Evolutionary conservation across 2,888 invertebrate species (phyloP).

Genomic region (Sicus ferrugineus): DNA sequence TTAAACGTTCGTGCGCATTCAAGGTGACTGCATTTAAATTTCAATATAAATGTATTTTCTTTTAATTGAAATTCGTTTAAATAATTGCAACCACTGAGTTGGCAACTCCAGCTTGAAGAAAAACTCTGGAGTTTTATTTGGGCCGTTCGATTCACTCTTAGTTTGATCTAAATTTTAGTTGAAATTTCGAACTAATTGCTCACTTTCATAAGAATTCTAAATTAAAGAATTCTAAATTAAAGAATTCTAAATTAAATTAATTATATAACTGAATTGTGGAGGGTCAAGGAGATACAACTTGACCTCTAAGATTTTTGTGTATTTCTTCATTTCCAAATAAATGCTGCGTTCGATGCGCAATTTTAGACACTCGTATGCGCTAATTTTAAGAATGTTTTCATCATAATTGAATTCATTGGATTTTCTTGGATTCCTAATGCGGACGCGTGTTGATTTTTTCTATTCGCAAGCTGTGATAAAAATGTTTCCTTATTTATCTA

Average conservation of each 20-base stretch:
- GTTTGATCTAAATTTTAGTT: too few relatives aligned
- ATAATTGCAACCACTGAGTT: neutral
- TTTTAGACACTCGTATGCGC: constrained; percentile 12
- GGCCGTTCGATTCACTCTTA: too few relatives aligned
- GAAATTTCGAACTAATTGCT: too few relatives aligned
- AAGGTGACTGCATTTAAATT: constrained; percentile 9
- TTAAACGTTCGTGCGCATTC: too few relatives aligned
- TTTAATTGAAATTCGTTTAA: constrained; percentile 27
- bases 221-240: too few relatives aligned
- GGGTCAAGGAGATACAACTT: too few relatives aligned
- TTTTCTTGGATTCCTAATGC: neutral
- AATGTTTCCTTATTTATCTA: neutral
- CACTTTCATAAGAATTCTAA: too few relatives aligned
- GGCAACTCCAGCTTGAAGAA: too few relatives aligned
- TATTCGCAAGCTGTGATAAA: neutral
- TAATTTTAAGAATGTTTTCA: constrained; percentile 34
- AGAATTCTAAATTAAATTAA: too few relatives aligned
- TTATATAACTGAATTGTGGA: too few relatives aligned
- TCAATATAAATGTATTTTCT: constrained; percentile 15
- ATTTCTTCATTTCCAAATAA: neutral
- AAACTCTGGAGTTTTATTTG: too few relatives aligned
- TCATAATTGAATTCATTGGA: neutral
- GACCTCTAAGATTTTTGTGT: too few relatives aligned
- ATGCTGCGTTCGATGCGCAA: constrained; percentile 11
- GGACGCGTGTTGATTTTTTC: constrained; percentile 2